Evolutionary conservation across 2,113 vertebrate genomes (phyloP).

Genomic region (Ardeotis arabs): DNA sequence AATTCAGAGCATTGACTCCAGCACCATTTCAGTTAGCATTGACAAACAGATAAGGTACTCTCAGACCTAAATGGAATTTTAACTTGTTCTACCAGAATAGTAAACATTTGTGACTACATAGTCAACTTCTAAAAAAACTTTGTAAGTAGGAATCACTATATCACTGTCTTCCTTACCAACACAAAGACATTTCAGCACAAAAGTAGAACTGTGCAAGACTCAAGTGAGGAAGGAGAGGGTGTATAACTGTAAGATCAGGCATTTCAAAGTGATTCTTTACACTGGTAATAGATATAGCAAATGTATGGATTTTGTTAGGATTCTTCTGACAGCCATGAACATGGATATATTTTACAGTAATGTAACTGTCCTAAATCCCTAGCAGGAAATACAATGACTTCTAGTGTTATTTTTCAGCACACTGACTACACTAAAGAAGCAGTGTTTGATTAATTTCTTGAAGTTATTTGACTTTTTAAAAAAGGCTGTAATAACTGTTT

Average conservation of each 20-base stretch:
- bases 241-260: constrained; percentile 57
- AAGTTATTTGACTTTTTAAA: constrained; percentile 50
- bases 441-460: constrained; percentile 70
- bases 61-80: neutral
- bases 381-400: constrained; percentile 65
- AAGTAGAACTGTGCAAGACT: constrained; percentile 20
- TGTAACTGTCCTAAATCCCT: constrained; percentile 73
- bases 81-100: neutral
- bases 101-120: neutral
- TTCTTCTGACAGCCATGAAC: constrained; percentile 79
- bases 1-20: neutral
- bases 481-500: constrained; percentile 40
- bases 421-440: constrained; percentile 44
- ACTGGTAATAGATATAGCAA: constrained; percentile 73
- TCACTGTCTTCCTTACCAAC: neutral
- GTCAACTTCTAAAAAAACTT: constrained; percentile 1
- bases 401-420: constrained; percentile 68
- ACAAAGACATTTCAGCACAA: constrained; percentile 12
- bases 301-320: constrained; percentile 73
- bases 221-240: constrained; percentile 35
- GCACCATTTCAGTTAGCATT: neutral
- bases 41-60: neutral
- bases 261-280: constrained; percentile 79
- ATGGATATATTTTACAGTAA: constrained; percentile 72
- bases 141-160: neutral